Evolutionary conservation across 2,888 invertebrate species (phyloP), one percentile per base, ranked within the genome.

Genomic region (Chloromyia formosa): DNA sequence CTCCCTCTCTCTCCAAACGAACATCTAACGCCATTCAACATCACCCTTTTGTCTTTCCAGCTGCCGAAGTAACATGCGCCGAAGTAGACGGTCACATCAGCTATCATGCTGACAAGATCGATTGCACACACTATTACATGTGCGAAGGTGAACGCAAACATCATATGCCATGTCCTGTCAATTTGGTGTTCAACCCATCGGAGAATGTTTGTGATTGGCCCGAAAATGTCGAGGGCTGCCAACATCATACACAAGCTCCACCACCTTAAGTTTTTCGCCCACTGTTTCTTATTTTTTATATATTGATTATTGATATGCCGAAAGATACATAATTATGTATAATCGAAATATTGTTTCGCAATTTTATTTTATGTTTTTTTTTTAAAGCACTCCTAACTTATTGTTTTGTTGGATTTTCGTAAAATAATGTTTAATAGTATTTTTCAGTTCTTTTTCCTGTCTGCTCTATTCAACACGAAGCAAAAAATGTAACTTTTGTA

Each of bases 191-290:
- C 86, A 96, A 97, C 84, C 91, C 91, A 54, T 94, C 94, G 81
- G 94, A 96, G 82, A 96, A 95, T 82, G 96, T 97, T 10, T 97
- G 96, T 83, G 97, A 97, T 86, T 96, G 96, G 96, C 95, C 96
- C 0, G 96, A 96, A 82, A 96, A 96, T 82, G 96, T 96, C 0
- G 95, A 94, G 83, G 93, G 94, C 20, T 96, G 96, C 81, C 88
- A 89, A 81, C 89, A 90, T 75, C 90, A 90, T 80, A 92, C 91
- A 74, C 90, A 88, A 80, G 90, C 91, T 64, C 91, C 91, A 68
- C 89, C 90, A 68, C 81, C 82, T 18, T 77, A 77, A 74, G 27
- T 72, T 58, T 45, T 18, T 10, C 27, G 27, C 7, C 27, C 27
- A 20, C 20, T 53, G 12, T n/a, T 69, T 53, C 12, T 53, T 49